Base-by-base conservation (phyloP, 2,113 vertebrate species). In the Bufo gargarizans region DNA sequence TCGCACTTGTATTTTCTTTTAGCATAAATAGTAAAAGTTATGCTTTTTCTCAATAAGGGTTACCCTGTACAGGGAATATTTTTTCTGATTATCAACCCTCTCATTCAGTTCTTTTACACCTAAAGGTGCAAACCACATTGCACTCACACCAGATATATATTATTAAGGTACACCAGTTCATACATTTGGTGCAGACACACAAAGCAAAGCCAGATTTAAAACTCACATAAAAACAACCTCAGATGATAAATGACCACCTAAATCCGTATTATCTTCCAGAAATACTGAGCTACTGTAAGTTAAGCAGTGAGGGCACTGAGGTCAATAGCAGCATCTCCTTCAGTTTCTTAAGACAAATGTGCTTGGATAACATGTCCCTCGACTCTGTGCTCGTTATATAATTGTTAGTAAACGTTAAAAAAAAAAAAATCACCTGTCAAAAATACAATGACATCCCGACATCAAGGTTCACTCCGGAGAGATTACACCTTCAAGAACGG, bases 401-500 rank as follows among this genome's bases (percentile, higher is more conserved):
- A 77, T 83, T 85, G 83, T 85, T 71, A 85, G 77, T 81, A 79
- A 83, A 63, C 0, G 1, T 83, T 69, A 77, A 86, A 92, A 74
- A 69, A 77, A 86, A 92, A 74, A 86, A 92, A 92, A 90, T 88
- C 92, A 90, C 90, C 91, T 88, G 90, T 90, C 89, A 93, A 82
- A 88, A 91, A 89, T 14, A 71, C 12, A 13, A 77, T 55, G 84
- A 86, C 76, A 13, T 93, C 92, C 91, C 86, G 92, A 92, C 90
- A 90, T 91, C 91, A 85, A 89, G 22, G 88, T 90, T 92, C 95
- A 93, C 94, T 91, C 88, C 90, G 94, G 95, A 95, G 93, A 82
- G 89, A 93, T 94, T 92, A 93, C 89, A 91, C 90, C 93, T 95
- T 93, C 93, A 91, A 90, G 90, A 88, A 91, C 91, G 84, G 91